A percentile compares a stretch with the other conserved stretches of the same genome.
These are phyloP conservation scores for Cinclus mexicanus DNA, from an alignment of 2,113 vertebrate species.

Conservation along the genomic window DNA sequence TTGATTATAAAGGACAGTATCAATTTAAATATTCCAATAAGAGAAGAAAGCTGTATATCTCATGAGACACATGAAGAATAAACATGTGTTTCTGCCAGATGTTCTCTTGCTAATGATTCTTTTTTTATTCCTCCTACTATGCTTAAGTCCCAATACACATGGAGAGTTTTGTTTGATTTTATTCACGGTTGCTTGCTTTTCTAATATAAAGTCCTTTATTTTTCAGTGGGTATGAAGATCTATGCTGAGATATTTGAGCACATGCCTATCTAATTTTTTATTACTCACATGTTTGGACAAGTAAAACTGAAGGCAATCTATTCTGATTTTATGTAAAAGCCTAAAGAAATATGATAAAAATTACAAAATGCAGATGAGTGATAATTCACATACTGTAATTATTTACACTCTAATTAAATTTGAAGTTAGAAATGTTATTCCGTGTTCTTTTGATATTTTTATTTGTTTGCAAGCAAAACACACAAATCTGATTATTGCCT, in stretches of 20 bases:
- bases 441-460: neutral
- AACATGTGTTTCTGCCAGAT: constrained; percentile 7
- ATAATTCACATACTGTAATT: neutral
- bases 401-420: constrained; percentile 4
- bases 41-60: neutral
- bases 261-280: neutral
- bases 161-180: neutral
- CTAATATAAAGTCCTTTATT: neutral
- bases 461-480: neutral
- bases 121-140: neutral
- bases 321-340: neutral
- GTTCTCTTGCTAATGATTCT: neutral
- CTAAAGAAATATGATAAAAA: neutral
- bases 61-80: neutral
- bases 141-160: neutral
- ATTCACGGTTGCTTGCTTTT: neutral
- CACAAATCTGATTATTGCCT: neutral
- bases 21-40: neutral
- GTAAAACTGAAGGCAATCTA: neutral
- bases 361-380: neutral
- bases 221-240: neutral
- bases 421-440: neutral
- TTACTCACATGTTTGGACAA: neutral
- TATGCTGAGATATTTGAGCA: neutral
- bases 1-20: neutral